Evolutionary conservation across 2,888 invertebrate genomes (phyloP), one percentile per base, ranked within the genome.

Genomic region (Noctua comes): DNA sequence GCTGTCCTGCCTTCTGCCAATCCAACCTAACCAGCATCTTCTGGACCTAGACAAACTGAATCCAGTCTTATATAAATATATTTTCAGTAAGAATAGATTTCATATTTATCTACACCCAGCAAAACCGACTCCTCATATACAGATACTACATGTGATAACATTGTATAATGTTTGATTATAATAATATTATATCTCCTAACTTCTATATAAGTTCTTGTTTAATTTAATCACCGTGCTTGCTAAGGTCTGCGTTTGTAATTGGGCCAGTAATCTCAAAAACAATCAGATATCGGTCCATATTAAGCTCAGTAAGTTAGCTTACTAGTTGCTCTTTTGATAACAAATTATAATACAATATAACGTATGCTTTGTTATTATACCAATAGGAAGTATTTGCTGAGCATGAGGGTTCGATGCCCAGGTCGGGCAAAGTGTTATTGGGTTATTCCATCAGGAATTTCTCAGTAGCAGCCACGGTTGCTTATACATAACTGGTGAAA

Each of bases 251-350:
- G n/a, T 66, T 77, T 59, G 66, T 77, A 84, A 77, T 86, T 86
- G 77, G 84, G 75, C 74, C 65, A 68, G 54, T 21, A 62, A 84
- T 84, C 69, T 68, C 16, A 62, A 80, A 83, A 79, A 84, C 79
- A 87, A 86, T 87, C 68, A 77, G 80, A 79, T 84, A 83, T 65
- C 79, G 40, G 21, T 5, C 86, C 86, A 73, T 86, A 86, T 79
- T 79, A 70, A 73, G 84, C 70, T 76, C 70, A 73, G n/a, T 79
- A 69, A 75, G 71, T 73, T 48, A 72, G 68, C 69, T 77, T 57
- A 66, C 24, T 70, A 8, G 7, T 4, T 73, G 76, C 54, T 59
- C 24, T 66, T 75, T 72, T 21, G 51, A 68, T 75, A 74, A 18
- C 54, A 13, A 64, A 72, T 40, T 66, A 54, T 69, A 62, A 51